phyloP scores from a whole-genome alignment of 2,113 vertebrate species.

The Pelusios castaneus region DNA sequence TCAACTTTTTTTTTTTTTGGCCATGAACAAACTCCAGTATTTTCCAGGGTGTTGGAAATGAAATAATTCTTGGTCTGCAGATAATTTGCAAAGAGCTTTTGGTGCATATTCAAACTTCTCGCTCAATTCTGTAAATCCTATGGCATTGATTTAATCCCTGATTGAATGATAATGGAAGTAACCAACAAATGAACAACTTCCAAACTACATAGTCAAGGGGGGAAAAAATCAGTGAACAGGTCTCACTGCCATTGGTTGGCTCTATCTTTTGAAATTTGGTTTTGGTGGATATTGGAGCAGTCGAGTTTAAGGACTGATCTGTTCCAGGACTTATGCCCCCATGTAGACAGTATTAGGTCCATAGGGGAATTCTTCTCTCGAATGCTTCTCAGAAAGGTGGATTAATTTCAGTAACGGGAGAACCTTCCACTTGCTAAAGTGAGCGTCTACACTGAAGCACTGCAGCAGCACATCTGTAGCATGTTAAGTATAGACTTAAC shows the following conservation, averaged over 20 bases:
- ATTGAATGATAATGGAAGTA: background rate
- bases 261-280: fast-evolving
- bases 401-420: background rate
- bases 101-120: fast-evolving
- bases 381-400: background rate
- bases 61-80: fast-evolving
- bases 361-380: background rate
- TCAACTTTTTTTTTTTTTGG: fast-evolving
- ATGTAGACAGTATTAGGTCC: background rate
- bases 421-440: background rate
- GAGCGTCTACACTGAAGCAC: background rate
- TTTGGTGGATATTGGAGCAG: fast-evolving
- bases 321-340: background rate
- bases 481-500: background rate
- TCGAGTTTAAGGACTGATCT: fast-evolving
- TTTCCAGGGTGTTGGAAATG: fast-evolving
- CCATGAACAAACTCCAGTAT: fast-evolving
- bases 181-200: background rate
- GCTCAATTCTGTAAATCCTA: background rate
- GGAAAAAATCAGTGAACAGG: fast-evolving
- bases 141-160: background rate
- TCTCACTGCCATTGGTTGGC: background rate
- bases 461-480: background rate
- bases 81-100: background rate
- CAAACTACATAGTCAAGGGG: background rate